phyloP scores from a whole-genome alignment of 2,888 invertebrate species.

The Heliconius aoede region DNA sequence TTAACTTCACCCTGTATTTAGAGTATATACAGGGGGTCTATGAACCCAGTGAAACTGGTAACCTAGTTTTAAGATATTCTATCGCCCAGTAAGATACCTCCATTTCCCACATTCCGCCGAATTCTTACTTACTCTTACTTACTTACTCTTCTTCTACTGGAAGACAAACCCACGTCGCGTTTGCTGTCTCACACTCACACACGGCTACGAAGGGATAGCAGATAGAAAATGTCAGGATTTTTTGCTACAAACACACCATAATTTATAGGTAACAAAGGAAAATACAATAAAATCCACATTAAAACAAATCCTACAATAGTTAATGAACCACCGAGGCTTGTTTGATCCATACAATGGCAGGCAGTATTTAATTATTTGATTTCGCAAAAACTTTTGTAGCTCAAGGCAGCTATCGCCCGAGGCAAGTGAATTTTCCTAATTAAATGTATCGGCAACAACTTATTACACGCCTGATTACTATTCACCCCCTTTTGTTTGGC shows the following conservation, averaged over 20 bases:
- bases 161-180: too few relatives aligned
- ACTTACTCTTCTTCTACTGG: too few relatives aligned
- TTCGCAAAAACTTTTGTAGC: slow-evolving; percentile 24
- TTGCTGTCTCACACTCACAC: too few relatives aligned
- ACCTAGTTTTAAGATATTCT: not conserved
- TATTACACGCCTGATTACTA: slow-evolving; percentile 45
- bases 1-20: not conserved
- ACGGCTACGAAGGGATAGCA: too few relatives aligned
- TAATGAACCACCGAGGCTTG: not conserved
- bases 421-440: slow-evolving; percentile 43
- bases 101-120: not conserved
- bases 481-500: slow-evolving; percentile 44
- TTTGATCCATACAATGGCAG: not conserved
- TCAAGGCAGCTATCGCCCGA: slow-evolving; percentile 20
- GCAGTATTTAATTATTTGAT: slow-evolving; percentile 8
- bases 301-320: not conserved
- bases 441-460: slow-evolving; percentile 46
- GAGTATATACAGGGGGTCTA: not conserved
- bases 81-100: not conserved
- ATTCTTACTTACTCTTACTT: too few relatives aligned
- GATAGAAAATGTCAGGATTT: too few relatives aligned
- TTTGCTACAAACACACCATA: not conserved
- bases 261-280: not conserved
- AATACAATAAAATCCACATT: not conserved
- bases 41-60: not conserved